phyloP scores from a whole-genome alignment of 2,113 vertebrate species.

The Pelobates fuscus region DNA sequence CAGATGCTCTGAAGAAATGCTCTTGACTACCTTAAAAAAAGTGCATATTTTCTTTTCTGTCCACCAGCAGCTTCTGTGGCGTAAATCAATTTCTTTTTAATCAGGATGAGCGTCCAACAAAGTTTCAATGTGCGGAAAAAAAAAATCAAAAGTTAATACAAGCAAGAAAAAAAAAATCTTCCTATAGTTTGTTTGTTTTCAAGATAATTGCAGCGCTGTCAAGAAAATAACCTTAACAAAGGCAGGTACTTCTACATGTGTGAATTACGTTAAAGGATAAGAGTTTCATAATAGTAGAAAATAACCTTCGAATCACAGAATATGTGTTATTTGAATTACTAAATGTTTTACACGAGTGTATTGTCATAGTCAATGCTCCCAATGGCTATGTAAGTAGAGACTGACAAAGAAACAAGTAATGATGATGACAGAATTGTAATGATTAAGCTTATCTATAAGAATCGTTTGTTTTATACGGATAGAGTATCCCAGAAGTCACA shows the following conservation, averaged over 20 bases:
- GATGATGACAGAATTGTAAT: too few species aligned
- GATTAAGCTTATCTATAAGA: too few species aligned
- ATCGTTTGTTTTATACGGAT: too few species aligned
- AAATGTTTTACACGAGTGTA: neutral
- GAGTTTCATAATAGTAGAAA: neutral
- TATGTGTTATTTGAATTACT: neutral
- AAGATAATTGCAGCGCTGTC: neutral
- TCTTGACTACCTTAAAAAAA: conserved; percentile 7
- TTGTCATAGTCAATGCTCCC: too few species aligned
- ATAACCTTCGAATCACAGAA: neutral
- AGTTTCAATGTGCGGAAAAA: conserved; percentile 14
- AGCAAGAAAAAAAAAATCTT: neutral
- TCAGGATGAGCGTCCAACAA: conserved; percentile 20
- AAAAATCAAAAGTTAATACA: neutral
- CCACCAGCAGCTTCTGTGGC: conserved; percentile 18
- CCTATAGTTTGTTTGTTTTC: neutral
- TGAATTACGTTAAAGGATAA: neutral
- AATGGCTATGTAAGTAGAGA: too few species aligned
- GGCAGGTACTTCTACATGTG: neutral
- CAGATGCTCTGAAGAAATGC: conserved; percentile 24
- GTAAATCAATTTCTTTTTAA: conserved; percentile 40
- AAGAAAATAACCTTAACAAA: conserved; percentile 1
- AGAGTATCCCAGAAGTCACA: too few species aligned
- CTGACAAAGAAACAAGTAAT: too few species aligned
- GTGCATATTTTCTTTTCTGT: conserved; percentile 24